phyloP scores from a whole-genome alignment of 2,113 vertebrate species.

The Petaurus breviceps region DNA sequence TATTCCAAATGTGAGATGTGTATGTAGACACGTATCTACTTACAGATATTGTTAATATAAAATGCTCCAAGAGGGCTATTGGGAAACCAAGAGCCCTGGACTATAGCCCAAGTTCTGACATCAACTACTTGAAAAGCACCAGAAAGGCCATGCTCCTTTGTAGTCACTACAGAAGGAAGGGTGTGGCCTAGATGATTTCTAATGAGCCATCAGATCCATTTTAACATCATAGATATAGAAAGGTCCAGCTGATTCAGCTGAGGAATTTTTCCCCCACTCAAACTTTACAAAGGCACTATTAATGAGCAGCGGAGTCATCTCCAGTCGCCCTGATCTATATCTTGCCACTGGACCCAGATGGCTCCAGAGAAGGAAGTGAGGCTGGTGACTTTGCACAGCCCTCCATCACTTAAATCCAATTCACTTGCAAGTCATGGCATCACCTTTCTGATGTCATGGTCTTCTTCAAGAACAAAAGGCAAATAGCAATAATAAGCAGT shows the following conservation, averaged over 20 bases:
- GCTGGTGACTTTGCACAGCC: too few relatives aligned
- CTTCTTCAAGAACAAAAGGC: too few relatives aligned
- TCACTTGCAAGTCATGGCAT: too few relatives aligned
- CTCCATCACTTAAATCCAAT: too few relatives aligned
- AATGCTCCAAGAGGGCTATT: not conserved
- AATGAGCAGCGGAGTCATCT: not conserved
- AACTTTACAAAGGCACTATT: conserved; percentile 5
- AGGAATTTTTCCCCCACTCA: not conserved
- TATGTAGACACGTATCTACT: not conserved
- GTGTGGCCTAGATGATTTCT: not conserved
- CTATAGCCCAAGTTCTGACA: not conserved
- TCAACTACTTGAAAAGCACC: not conserved
- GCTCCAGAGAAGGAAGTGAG: too few relatives aligned
- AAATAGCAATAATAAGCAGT: not conserved
- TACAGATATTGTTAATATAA: not conserved
- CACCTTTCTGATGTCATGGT: too few relatives aligned
- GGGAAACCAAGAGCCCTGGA: not conserved
- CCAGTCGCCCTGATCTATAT: too few relatives aligned
- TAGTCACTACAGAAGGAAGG: not conserved
- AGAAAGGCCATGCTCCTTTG: not conserved
- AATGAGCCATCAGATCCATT: not conserved
- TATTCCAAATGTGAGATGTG: not conserved
- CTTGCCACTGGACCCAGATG: too few relatives aligned
- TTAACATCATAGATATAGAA: not conserved
- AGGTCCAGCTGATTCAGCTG: not conserved